These are phyloP conservation scores for Apotomis betuletana DNA, from an alignment of 2,888 invertebrate genomes.

Conservation along the genomic window DNA sequence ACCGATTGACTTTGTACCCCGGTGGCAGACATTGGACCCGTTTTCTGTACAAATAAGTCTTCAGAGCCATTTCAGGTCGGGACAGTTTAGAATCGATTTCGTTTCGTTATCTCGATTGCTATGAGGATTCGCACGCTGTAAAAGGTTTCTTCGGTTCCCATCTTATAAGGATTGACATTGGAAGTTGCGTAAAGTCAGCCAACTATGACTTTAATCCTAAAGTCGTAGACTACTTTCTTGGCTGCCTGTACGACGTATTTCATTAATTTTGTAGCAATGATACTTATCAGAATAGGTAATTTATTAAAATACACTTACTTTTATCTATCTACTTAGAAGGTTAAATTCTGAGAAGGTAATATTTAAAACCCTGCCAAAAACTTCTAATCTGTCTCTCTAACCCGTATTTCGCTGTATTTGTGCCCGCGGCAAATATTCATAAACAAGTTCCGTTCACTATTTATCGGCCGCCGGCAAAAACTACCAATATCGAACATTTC, in stretches of 20 bases:
- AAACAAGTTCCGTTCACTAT: constrained; percentile 19
- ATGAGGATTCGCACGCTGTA: background rate
- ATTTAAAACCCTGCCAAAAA: background rate
- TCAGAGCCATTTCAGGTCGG: background rate
- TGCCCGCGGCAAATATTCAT: constrained; percentile 19
- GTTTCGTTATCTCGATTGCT: background rate
- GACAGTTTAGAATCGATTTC: background rate
- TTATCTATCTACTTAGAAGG: too few relatives aligned
- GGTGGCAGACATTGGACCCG: background rate
- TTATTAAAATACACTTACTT: too few relatives aligned
- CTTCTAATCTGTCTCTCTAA: background rate
- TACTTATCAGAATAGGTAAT: too few relatives aligned
- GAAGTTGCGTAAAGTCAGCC: too few relatives aligned
- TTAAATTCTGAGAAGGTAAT: background rate
- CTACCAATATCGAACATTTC: constrained; percentile 34
- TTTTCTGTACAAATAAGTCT: background rate
- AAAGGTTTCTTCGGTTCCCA: background rate
- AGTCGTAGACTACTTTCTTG: too few relatives aligned
- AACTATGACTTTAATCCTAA: too few relatives aligned
- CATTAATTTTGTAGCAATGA: too few relatives aligned
- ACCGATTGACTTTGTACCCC: constrained; percentile 6
- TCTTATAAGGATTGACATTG: background rate
- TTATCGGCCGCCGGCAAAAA: constrained; percentile 28
- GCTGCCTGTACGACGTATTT: too few relatives aligned
- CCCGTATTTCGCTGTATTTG: background rate